Base-by-base conservation (phyloP, 2,888 invertebrate species). In the Papilio elwesi region DNA sequence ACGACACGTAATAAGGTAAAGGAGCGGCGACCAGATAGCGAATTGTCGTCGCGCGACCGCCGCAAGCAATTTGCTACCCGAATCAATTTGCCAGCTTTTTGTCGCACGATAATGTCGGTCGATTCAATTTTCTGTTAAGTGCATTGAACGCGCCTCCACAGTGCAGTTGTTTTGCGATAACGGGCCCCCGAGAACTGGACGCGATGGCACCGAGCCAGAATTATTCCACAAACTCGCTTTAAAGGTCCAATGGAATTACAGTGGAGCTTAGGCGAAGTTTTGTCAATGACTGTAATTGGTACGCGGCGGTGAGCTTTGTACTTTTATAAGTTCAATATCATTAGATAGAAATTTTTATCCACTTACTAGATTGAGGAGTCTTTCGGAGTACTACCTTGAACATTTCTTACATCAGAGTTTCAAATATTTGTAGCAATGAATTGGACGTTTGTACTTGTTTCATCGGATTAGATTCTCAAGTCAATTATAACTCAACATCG, bases 71-170 rank as follows among this genome's bases (percentile, higher is more conserved):
- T 91, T 90, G 89, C 89, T 90, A 90, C 89, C 87, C 85, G 91
- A 91, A 91, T 91, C 91, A 92, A 92, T 92, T 91, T 91, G 89
- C 87, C 81, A 80, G 81, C 82, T 92, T 91, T 91, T 91, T 92
- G 90, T 87, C 86, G 85, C 81, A 70, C 82, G 80, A 80, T 87
- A 87, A 89, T 90, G 90, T 88, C 84, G 86, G 77, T 77, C 87
- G 88, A 88, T 89, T 90, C 88, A 90, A 91, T 91, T 87, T 88
- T 80, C 82, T 80, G 83, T 79, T 76, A 76, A 79, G 77, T 78
- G 79, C 76, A 69, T 75, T 48, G 48, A 70, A 67, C 73, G 77
- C 70, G 70, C 75, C 80, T 78, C 26, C 78, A 76, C 76, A 63
- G 71, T 68, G 68, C 74, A 49, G 75, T 70, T 70, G 77, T 74